Base-by-base conservation (phyloP, 2,888 invertebrate genomes). In the Morinoia aosen region DNA sequence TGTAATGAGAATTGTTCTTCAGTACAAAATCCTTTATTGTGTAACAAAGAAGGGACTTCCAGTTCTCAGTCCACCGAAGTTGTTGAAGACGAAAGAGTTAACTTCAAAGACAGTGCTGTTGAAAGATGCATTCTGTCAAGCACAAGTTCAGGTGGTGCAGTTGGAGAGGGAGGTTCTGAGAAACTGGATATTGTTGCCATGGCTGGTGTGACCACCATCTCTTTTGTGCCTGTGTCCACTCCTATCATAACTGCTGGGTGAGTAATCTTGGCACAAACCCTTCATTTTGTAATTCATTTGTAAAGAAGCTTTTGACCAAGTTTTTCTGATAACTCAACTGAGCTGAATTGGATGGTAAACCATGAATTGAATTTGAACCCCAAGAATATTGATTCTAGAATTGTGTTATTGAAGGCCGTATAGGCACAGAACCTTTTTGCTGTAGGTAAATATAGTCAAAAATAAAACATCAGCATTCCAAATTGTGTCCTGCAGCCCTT, bases 241-340 rank as follows among this genome's bases (percentile, higher is more conserved):
- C 96, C 96, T n/a, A 96, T 96, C 95, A 96, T 96, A 48, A 96
- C 96, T 58, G 96, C 96, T 56, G 96, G 96, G 96, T 96, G 56
- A 90, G 96, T 90, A 16, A 33, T 76, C 25, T 16, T 33, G 0
- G 33, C 93, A 25, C 1, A 25, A 93, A 40, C 8, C 48, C 40
- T 93, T 14, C n/a, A 16, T 56, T 25, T 94, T 7, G 58, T 88
- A n/a, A 48, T 48, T 48, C 48, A 48, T 48, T 48, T 48, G 5
- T 48, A 48, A 5, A 48, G 48, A 48, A 48, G 48, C 48, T 48
- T 48, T 48, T 48, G 48, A 48, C 5, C 5, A 48, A 48, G 48
- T 48, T 48, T 48, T 48, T 48, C 48, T 48, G 48, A 48, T 48
- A 5, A 48, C 48, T 48, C 48, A 48, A 48, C 2, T 48, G 48